phyloP scores from a whole-genome alignment of 1,140 invertebrate genomes.

The Spodoptera frugiperda region DNA sequence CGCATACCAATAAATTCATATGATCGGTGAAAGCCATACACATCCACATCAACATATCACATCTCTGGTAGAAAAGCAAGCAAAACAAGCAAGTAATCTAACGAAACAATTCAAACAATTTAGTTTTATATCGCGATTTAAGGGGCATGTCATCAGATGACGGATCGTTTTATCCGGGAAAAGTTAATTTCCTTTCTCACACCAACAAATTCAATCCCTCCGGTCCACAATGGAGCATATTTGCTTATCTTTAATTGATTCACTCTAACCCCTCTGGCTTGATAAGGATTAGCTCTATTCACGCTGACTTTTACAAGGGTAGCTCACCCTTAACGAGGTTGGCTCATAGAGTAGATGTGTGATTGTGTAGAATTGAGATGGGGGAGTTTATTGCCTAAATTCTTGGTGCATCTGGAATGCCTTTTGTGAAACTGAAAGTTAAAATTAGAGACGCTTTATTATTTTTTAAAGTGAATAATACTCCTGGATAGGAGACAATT shows the following conservation, averaged over 20 bases:
- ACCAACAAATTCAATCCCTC: conserved; percentile 80
- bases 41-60: too few species aligned
- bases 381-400: background rate
- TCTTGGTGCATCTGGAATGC: background rate
- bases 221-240: conserved; percentile 78
- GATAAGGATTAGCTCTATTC: conserved; percentile 84
- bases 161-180: conserved; percentile 77
- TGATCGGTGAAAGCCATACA: too few species aligned
- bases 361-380: background rate
- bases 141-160: conserved; percentile 75
- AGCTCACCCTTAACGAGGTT: conserved; percentile 77
- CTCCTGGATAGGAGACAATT: too few species aligned
- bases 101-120: conserved; percentile 63
- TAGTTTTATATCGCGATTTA: conserved; percentile 59
- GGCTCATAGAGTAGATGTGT: conserved; percentile 58
- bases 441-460: too few species aligned
- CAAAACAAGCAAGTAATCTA: background rate
- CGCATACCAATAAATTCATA: too few species aligned
- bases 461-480: too few species aligned
- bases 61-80: background rate
- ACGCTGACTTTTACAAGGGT: conserved; percentile 85
- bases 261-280: conserved; percentile 77
- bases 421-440: too few species aligned
- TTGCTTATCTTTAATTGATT: conserved; percentile 86
- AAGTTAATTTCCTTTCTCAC: conserved; percentile 84